Base-by-base conservation (phyloP, 1,140 invertebrate species). In the Gonioctena quinquepunctata region DNA sequence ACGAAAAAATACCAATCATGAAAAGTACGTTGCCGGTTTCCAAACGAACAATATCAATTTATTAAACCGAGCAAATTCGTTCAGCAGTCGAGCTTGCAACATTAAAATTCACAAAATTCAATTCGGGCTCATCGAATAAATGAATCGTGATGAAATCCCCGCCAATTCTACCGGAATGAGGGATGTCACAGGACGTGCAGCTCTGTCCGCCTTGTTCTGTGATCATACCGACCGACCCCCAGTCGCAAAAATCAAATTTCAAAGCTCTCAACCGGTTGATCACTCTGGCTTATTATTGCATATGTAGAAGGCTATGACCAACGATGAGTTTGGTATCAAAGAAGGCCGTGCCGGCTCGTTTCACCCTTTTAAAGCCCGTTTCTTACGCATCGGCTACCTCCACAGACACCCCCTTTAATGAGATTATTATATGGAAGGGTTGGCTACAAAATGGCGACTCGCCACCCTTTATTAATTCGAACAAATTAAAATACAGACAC, bases 401-500 rank as follows among this genome's bases (percentile, higher is more conserved):
- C 68, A 71, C 64, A 75, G 76, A 74, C 76, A 73, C 76, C 76
- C 76, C 66, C 62, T 72, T 75, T 77, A 77, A 77, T 77, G 76
- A 76, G 76, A 77, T 77, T 77, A 77, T 77, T 76, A 77, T 77
- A 75, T 73, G 74, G 22, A 54, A 64, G 28, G 56, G 66, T 50
- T 56, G 63, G 52, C 69, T 68, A 69, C 76, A 76, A 77, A 76
- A 76, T 76, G 74, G 76, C 74, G 75, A 70, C 75, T 70, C 22
- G 18, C 52, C n/a, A 23, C 66, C 66, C 56, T 67, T 72, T 75
- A 75, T 75, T 75, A 75, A 75, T 75, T 69, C 71, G 56, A 49
- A 68, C 70, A 68, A 75, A 75, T 75, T 75, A 72, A 72, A 75
- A 75, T 68, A 71, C 70, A 72, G 70, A 72, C 73, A 71, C 69